Evolutionary conservation across 1,140 invertebrate species (phyloP), one percentile per base, ranked within the genome.

Genomic region (Drosophila ogumai): DNA sequence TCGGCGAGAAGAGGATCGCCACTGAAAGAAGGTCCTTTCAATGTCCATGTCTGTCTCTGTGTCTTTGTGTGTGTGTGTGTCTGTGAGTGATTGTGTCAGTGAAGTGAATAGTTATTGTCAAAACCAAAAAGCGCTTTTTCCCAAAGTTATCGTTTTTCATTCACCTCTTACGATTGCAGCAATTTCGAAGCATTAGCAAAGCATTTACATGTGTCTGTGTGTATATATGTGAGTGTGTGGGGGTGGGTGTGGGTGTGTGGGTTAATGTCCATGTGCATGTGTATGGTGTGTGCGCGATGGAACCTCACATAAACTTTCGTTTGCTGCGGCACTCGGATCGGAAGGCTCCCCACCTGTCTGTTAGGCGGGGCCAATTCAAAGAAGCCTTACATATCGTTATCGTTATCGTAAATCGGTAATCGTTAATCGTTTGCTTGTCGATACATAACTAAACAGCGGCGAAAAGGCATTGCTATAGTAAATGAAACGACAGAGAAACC

Each of bases 231-330:
- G 15, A 64, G 15, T 65, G 31, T 34, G 41, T 59, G 13, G 32
- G 61, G 22, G 22, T n/a, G n/a, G n/a, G n/a, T n/a, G 32, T 19
- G 13, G 17, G 31, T 65, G 54, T 72, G 32, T 57, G 15, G 28
- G 10, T 69, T 46, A 52, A 46, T 78, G 49, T 56, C 25, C 46
- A 41, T 59, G 38, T 57, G 43, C 44, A 40, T 75, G 68, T 57
- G 49, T 61, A 34, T 71, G 64, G 60, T 86, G 47, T 72, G 82
- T 82, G 84, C 82, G 82, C 82, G 69, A 80, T 87, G 72, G 72
- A 82, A 84, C 80, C 73, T 85, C 63, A 77, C 66, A 74, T 79
- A 43, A 59, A 59, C 46, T 72, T 72, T 50, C 28, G 19, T 55
- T 56, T 56, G 49, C 41, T 46, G 64, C 56, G 22, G 12, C 43